Base-by-base conservation (phyloP, 1,140 invertebrate species). In the Leguminivora glycinivorella region DNA sequence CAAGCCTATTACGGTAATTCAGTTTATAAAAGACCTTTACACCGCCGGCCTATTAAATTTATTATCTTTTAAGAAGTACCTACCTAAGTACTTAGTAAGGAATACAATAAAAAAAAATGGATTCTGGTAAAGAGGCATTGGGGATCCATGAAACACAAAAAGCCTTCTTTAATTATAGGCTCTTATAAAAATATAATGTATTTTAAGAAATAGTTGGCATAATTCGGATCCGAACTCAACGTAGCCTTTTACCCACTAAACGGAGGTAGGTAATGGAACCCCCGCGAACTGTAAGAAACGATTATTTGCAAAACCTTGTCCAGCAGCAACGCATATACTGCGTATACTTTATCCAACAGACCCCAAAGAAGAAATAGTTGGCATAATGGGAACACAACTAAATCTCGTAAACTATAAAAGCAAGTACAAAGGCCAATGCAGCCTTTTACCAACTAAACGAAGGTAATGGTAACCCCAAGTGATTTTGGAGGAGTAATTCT, bases 1-100 rank as follows among this genome's bases (percentile, higher is more conserved):
- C 76, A 82, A 72, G 75, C 71, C 74, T 71, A 82, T 84, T 83
- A 83, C 43, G 72, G 77, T 82, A 83, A 80, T 83, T 79, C 75
- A 67, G 74, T 74, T 77, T 63, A 29, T 34, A 29, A 71, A 77
- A 78, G 29, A 22, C 31, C 24, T 52, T 70, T 73, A 73, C 68
- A 75, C 70, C 19, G 58, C n/a, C 26, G 26, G 26, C 1, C 17
- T n/a, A 43, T 14, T 43, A 43, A 34, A 34, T 38, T 43, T 43
- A 43, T 43, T 43, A 43, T n/a, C n/a, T n/a, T 43, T 43, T 17
- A 56, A 17, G 52, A 24, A 12, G 7, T 22, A 56, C 12, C 14
- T 24, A 56, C 17, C 2, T 47, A 12, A 3, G 40, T 3, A 17
- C 2, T 47, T 47, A 14, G 17, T 56, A 38, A 56, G 71, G 70